Evolutionary conservation across 2,797 vertebrate genomes (phyloP).

Genomic region (Netta rufina): DNA sequence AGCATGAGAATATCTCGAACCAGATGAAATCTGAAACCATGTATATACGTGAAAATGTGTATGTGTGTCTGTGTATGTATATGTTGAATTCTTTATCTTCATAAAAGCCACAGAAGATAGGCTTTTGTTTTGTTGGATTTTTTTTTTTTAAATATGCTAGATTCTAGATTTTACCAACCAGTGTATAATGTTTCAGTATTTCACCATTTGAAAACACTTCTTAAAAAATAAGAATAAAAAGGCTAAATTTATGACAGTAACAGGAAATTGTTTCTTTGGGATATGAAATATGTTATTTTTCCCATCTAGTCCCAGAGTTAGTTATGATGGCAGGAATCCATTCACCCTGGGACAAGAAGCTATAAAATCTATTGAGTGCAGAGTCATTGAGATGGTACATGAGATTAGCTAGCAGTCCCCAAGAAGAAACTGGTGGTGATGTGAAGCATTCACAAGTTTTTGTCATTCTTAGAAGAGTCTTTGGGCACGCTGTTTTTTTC

Average conservation of each 20-base stretch:
- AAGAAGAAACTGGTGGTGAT: neutral
- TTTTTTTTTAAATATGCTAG: neutral
- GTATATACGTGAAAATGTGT: neutral
- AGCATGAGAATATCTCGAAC: neutral
- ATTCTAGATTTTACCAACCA: neutral
- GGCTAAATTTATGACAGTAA: neutral
- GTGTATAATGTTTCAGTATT: neutral
- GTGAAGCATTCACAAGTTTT: neutral
- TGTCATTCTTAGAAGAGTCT: neutral
- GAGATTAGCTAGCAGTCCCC: neutral
- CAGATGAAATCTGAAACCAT: neutral
- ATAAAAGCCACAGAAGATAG: neutral
- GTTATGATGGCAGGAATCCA: neutral
- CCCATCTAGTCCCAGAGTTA: neutral
- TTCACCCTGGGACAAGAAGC: neutral
- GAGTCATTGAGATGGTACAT: neutral
- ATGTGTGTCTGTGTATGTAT: neutral
- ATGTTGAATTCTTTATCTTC: neutral
- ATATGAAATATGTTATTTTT: neutral
- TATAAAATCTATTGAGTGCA: neutral
- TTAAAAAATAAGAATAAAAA: neutral
- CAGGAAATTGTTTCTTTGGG: constrained; percentile 9
- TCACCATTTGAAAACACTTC: neutral
- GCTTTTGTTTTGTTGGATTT: neutral
- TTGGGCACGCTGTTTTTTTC: neutral